Evolutionary conservation across 2,113 vertebrate species (phyloP).

Genomic region (Coracopsis vasa): DNA sequence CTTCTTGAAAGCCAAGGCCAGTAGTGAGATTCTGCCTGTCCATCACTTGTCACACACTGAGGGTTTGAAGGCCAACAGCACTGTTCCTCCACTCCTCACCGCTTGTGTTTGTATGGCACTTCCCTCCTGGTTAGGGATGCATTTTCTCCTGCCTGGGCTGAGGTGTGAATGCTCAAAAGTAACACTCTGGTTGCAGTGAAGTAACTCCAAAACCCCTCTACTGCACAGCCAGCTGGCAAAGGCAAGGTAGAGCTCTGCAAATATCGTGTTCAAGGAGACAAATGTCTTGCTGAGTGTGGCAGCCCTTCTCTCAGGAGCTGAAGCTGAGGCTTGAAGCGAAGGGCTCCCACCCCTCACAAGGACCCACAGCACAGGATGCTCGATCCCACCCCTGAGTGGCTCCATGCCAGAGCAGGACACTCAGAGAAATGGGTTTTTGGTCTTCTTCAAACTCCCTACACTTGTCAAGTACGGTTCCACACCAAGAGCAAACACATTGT

Average conservation of each 20-base stretch:
- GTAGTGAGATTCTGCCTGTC: background rate
- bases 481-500: rapidly evolving
- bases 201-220: background rate
- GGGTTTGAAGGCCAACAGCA: background rate
- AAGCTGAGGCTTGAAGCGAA: rapidly evolving
- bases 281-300: rapidly evolving
- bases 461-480: background rate
- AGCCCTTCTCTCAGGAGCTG: background rate
- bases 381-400: background rate
- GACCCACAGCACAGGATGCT: background rate
- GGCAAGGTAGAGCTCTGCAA: background rate
- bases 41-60: background rate
- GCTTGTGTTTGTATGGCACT: background rate
- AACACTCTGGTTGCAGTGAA: background rate
- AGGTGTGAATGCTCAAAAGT: background rate
- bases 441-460: background rate
- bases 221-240: rapidly evolving
- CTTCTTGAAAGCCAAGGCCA: background rate
- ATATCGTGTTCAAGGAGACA: background rate
- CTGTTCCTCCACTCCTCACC: background rate
- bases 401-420: rapidly evolving
- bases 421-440: background rate
- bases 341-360: background rate
- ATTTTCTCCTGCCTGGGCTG: background rate
- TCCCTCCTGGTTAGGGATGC: rapidly evolving